Evolutionary conservation across 2,797 vertebrate species (phyloP).

Genomic region (Coracias cyanogaster): DNA sequence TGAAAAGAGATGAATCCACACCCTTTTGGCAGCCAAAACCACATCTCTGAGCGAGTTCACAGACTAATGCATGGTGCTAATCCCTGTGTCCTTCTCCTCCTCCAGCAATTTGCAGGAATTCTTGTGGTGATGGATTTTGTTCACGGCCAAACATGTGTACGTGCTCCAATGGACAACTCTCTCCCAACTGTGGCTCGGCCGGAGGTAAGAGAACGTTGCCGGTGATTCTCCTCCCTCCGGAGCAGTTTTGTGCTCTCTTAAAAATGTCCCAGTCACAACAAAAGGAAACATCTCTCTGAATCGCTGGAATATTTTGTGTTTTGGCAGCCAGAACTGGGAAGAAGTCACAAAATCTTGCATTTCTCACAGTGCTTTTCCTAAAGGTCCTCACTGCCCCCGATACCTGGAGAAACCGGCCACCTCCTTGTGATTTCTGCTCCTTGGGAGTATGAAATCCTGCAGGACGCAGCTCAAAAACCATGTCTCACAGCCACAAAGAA

Average conservation of each 20-base stretch:
- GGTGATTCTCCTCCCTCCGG: background rate
- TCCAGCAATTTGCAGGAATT: constrained; percentile 91
- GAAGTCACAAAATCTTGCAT: accelerated
- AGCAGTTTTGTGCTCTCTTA: background rate
- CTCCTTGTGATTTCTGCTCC: background rate
- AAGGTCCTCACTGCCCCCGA: background rate
- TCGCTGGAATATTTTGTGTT: background rate
- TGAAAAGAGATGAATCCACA: background rate
- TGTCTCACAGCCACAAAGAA: background rate
- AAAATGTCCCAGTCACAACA: background rate
- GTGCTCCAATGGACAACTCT: constrained; percentile 92
- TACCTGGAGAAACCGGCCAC: background rate
- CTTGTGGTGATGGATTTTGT: constrained; percentile 92
- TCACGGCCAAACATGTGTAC: constrained; percentile 95
- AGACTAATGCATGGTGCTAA: accelerated
- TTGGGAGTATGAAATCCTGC: background rate
- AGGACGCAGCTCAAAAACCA: background rate
- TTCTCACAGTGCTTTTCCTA: background rate
- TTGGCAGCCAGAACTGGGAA: background rate
- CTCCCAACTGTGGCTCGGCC: constrained; percentile 86
- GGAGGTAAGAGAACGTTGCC: constrained; percentile 78
- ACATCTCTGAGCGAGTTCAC: background rate
- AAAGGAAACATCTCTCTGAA: background rate
- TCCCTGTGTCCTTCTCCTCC: background rate
- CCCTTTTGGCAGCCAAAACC: background rate